Conservation (phyloP, 2,113 vertebrate species). For the Brienomyrus longianalis region DNA sequence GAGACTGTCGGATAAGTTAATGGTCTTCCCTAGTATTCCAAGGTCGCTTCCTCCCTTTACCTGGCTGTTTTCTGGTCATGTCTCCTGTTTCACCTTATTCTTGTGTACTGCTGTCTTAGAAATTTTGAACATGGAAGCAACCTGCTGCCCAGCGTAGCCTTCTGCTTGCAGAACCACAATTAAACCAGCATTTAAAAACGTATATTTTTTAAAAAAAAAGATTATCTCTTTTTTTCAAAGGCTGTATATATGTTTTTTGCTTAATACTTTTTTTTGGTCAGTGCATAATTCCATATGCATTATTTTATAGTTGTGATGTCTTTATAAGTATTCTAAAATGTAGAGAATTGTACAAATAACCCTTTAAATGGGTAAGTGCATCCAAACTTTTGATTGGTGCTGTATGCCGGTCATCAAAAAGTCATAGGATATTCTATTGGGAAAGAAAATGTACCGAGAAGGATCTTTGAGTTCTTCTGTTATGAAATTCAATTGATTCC, state of each 20-base stretch:
- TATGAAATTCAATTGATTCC: constrained; percentile 93
- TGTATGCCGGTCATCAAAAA: not conserved
- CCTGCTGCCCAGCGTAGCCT: too few relatives aligned
- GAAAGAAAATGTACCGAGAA: constrained; percentile 60
- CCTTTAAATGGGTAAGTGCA: not conserved
- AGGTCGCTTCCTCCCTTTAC: too few relatives aligned
- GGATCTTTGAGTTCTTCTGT: constrained; percentile 88
- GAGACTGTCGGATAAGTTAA: too few relatives aligned
- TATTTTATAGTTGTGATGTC: not conserved
- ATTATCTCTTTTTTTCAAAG: too few relatives aligned
- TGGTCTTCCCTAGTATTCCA: too few relatives aligned
- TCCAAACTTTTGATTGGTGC: not conserved
- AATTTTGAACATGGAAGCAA: too few relatives aligned
- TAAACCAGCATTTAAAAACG: too few relatives aligned
- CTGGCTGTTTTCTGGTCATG: too few relatives aligned
- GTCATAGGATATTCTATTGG: not conserved
- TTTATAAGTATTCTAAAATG: not conserved
- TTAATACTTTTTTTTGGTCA: not conserved
- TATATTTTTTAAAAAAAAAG: too few relatives aligned
- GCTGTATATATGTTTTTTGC: not conserved
- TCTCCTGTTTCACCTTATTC: too few relatives aligned
- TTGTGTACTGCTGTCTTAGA: too few relatives aligned
- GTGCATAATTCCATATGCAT: not conserved
- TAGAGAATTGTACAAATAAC: not conserved
- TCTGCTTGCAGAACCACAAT: too few relatives aligned